Evolutionary conservation across 2,113 vertebrate species (phyloP).

Genomic region (Rhinoderma darwinii): DNA sequence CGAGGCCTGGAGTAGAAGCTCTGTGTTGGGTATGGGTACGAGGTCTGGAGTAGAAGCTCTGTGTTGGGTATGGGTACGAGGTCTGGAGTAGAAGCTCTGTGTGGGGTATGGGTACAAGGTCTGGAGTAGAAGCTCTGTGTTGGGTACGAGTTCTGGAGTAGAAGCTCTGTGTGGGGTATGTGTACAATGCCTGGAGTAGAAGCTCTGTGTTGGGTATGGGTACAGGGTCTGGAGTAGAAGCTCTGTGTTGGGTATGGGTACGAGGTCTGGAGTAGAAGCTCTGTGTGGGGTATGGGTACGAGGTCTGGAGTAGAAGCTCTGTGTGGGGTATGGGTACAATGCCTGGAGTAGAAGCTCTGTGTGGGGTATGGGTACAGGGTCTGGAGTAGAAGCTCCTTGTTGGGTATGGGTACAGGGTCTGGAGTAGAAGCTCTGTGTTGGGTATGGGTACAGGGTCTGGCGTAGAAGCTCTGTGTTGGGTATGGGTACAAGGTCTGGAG

Average conservation of each 20-base stretch:
- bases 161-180: neutral
- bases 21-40: too few species aligned
- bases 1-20: too few species aligned
- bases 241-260: neutral
- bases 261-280: neutral
- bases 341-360: neutral
- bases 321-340: neutral
- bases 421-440: neutral
- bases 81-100: too few species aligned
- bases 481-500: neutral
- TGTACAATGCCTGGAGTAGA: neutral
- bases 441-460: neutral
- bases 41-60: too few species aligned
- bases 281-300: neutral
- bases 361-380: neutral
- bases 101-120: too few species aligned
- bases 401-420: neutral
- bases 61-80: too few species aligned
- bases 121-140: neutral
- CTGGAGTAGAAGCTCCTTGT: neutral
- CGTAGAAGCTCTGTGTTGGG: neutral
- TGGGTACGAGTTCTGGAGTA: neutral
- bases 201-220: neutral
- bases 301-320: neutral
- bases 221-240: neutral